Base-by-base conservation (phyloP, 2,888 invertebrate genomes). In the Ligdia adustata region DNA sequence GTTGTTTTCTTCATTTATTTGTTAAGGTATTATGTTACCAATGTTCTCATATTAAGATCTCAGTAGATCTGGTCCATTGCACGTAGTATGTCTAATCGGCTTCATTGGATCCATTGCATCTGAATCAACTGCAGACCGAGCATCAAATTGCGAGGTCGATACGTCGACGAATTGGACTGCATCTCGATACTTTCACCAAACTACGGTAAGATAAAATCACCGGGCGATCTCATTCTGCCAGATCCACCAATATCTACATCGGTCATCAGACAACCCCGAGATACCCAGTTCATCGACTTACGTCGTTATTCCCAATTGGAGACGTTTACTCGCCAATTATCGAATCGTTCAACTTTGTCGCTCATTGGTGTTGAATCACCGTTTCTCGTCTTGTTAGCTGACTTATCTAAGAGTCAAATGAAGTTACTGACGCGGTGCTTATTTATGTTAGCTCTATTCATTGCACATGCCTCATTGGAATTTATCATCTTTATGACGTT, bases 321-420 rank as follows among this genome's bases (percentile, higher is more conserved):
- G 68, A 61, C 63, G 72, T 79, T 80, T 73, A 74, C 73, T 61
- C 57, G 63, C 66, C 83, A 82, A 84, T 85, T 82, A 85, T 79
- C 74, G 65, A 66, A 64, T 78, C 74, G 66, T 67, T 60, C 62
- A 66, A 61, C 69, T 75, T 69, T 70, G 68, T 65, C 52, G 49
- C 45, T 54, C 12, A 55, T 50, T 52, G 58, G 44, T 45, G 68
- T 66, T 79, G 81, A 80, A 67, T 82, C 79, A 79, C 70, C 67
- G 65, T 55, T 69, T 72, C 62, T 66, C 62, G 60, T 66, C 64
- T 75, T 62, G 69, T 76, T 72, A 68, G 57, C 48, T n/a, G 31
- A 44, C 65, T 66, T 64, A 60, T 64, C 56, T 55, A 52, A 44
- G 20, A 34, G 28, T 22, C 2, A 27, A 16, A 18, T 27, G 16